Percentiles rank a stretch among this genome's conserved stretches.
phyloP scores from a whole-genome alignment of 2,797 vertebrate species.

The Pitangus sulphuratus region DNA sequence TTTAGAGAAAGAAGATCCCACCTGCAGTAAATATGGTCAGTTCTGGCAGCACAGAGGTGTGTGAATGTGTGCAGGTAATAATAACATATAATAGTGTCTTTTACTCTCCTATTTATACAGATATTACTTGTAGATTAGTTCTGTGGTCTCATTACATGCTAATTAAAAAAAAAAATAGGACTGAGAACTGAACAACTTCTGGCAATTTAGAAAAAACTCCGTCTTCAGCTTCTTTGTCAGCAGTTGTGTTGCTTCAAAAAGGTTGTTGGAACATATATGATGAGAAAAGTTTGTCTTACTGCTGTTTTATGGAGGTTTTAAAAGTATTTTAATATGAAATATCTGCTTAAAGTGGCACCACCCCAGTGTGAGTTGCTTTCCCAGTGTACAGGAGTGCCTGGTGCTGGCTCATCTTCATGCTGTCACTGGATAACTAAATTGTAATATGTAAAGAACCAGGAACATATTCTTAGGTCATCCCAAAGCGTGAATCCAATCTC shows the following conservation, averaged over 20 bases:
- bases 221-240: background rate
- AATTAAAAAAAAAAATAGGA: background rate
- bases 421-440: background rate
- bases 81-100: rapidly evolving
- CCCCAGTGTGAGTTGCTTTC: background rate
- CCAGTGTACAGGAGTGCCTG: background rate
- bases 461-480: background rate
- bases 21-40: background rate
- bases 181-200: background rate
- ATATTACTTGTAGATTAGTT: background rate
- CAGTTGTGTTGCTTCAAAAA: background rate
- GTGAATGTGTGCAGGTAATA: background rate
- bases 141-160: background rate
- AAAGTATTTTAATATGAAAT: background rate
- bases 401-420: background rate
- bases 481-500: background rate
- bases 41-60: background rate
- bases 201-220: background rate
- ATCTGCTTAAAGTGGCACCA: background rate
- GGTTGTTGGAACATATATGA: rapidly evolving
- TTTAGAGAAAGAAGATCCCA: background rate
- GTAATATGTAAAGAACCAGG: background rate
- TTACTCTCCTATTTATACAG: background rate
- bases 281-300: background rate
- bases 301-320: background rate